These are phyloP conservation scores for Oscheius myriophilus DNA, from an alignment of 2,888 invertebrate genomes.

Conservation along the genomic window DNA sequence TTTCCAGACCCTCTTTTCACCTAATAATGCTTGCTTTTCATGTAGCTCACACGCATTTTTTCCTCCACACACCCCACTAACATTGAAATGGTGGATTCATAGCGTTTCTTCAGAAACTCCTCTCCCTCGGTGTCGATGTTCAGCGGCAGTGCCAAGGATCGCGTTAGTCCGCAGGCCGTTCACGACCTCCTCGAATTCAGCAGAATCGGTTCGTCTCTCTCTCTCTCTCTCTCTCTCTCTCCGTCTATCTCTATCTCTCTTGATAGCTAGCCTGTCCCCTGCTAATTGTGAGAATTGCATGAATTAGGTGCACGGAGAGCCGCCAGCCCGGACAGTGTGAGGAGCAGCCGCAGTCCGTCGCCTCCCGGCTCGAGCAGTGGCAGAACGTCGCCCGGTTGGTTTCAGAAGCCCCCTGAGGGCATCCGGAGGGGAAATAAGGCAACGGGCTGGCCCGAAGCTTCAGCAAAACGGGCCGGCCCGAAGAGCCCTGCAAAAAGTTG, in stretches of 20 bases:
- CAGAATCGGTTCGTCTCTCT: slow-evolving; percentile 41
- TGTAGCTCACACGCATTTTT: background rate
- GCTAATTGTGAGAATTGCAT: background rate
- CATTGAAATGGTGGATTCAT: background rate
- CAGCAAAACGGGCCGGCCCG: too few species aligned
- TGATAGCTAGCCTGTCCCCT: too few species aligned
- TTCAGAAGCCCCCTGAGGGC: background rate
- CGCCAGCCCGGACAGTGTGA: slow-evolving; percentile 64
- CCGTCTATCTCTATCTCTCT: too few species aligned
- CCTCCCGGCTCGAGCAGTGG: slow-evolving; percentile 65
- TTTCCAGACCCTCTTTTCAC: background rate
- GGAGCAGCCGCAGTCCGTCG: slow-evolving; percentile 65
- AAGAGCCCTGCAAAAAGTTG: too few species aligned
- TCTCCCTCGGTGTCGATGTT: slow-evolving; percentile 70
- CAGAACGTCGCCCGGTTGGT: slow-evolving; percentile 51
- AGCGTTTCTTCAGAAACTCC: slow-evolving; percentile 62
- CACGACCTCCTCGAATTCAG: slow-evolving; percentile 68
- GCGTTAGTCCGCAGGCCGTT: slow-evolving; percentile 68
- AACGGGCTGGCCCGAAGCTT: too few species aligned
- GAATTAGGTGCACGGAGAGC: slow-evolving; percentile 48
- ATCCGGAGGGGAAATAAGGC: too few species aligned
- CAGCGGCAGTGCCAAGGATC: slow-evolving; percentile 56
- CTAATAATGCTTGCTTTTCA: background rate
- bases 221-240: background rate
- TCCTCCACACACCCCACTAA: background rate